phyloP scores from a whole-genome alignment of 1,140 invertebrate genomes.

The Atta texana region DNA sequence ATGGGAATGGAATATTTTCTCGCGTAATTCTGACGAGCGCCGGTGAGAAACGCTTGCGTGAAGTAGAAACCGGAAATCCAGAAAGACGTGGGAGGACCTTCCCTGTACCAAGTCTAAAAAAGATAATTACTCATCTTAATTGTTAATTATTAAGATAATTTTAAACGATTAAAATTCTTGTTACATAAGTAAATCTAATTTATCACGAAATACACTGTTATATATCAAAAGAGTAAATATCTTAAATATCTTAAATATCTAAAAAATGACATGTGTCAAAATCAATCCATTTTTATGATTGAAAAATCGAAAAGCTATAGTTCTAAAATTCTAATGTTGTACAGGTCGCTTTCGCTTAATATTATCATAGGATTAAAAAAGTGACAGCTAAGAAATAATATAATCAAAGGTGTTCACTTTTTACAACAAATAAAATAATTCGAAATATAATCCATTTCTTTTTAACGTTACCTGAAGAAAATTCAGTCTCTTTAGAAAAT shows the following conservation, averaged over 20 bases:
- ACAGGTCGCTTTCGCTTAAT: too few species aligned
- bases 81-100: conserved; percentile 93
- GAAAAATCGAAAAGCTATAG: background rate
- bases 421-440: background rate
- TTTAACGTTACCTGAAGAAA: conserved; percentile 91
- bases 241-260: too few species aligned
- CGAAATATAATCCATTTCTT: background rate
- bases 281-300: too few species aligned
- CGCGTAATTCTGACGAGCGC: conserved; percentile 97
- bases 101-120: conserved; percentile 92
- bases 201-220: too few species aligned
- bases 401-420: background rate
- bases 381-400: background rate
- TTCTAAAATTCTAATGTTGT: background rate
- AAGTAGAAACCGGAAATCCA: conserved; percentile 99
- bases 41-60: conserved; percentile 97
- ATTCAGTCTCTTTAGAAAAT: conserved; percentile 93
- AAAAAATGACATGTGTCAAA: too few species aligned
- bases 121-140: background rate
- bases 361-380: background rate
- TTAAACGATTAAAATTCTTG: too few species aligned
- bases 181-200: too few species aligned
- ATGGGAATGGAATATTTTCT: conserved; percentile 96
- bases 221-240: too few species aligned
- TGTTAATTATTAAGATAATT: background rate